Evolutionary conservation across 2,113 vertebrate genomes (phyloP).

Genomic region (Microcebus griseorufus): DNA sequence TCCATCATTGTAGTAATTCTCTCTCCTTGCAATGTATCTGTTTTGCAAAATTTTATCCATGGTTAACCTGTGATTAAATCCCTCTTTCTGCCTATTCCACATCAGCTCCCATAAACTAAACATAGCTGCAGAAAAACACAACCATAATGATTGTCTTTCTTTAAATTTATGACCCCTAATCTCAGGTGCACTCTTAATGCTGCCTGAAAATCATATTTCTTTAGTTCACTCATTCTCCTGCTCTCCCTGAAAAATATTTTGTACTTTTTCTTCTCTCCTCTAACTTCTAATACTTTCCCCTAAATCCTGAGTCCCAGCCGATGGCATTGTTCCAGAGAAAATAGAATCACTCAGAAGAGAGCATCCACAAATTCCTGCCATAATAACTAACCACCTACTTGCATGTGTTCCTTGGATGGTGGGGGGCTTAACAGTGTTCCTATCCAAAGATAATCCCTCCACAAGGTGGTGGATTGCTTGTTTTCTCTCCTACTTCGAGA

Average conservation of each 20-base stretch:
- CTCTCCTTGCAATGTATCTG: background rate
- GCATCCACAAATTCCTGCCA: background rate
- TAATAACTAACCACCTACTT: background rate
- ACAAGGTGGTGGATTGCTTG: background rate
- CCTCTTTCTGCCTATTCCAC: background rate
- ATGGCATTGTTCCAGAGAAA: slow-evolving; percentile 39
- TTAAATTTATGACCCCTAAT: slow-evolving; percentile 57
- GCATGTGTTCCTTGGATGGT: background rate
- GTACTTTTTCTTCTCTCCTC: slow-evolving; percentile 31
- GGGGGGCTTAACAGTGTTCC: background rate
- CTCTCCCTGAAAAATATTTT: slow-evolving; percentile 49
- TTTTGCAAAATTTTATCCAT: background rate
- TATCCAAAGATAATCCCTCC: background rate
- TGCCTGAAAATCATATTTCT: slow-evolving; percentile 55
- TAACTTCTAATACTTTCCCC: slow-evolving; percentile 1
- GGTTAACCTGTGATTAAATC: slow-evolving; percentile 8
- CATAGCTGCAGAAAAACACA: slow-evolving; percentile 38
- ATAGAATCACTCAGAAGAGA: slow-evolving; percentile 37
- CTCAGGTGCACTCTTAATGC: slow-evolving; percentile 45
- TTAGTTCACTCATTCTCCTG: slow-evolving; percentile 39
- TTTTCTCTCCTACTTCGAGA: background rate
- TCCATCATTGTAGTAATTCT: background rate
- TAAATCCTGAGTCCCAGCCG: background rate
- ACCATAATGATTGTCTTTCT: background rate
- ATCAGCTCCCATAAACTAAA: slow-evolving; percentile 5